Percentiles rank a stretch among this genome's conserved stretches.
Conservation (phyloP, 2,113 vertebrate species). For the Oryzias melastigma region DNA sequence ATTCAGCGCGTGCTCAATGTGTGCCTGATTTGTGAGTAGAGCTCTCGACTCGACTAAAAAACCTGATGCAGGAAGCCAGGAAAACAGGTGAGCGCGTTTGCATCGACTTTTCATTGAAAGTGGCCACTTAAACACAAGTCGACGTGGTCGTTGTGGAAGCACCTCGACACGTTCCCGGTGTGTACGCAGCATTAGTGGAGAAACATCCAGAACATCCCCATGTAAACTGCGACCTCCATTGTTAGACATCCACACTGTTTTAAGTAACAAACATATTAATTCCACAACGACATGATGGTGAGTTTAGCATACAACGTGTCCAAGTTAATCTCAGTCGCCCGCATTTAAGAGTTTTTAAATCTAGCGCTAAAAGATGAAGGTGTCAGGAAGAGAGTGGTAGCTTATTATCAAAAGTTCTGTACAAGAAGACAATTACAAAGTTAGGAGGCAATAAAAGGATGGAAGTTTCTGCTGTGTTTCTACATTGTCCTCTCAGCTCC, state of each 20-base stretch:
- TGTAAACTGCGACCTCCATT: slow-evolving; percentile 63
- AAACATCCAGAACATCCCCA: slow-evolving; percentile 40
- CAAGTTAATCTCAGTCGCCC: slow-evolving; percentile 21
- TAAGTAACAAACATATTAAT: slow-evolving; percentile 42
- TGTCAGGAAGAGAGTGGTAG: slow-evolving; percentile 33
- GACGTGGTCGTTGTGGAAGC: no score
- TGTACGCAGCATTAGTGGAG: slow-evolving; percentile 36
- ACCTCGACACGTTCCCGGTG: no score
- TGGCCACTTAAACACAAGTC: no score
- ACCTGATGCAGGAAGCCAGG: no score
- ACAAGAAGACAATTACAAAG: slow-evolving; percentile 43
- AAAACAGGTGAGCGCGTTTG: no score
- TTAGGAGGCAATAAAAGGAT: slow-evolving; percentile 48
- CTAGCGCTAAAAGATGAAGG: slow-evolving; percentile 31
- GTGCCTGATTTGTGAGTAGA: no score
- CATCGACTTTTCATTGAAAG: no score
- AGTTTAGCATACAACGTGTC: slow-evolving; percentile 23
- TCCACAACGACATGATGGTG: slow-evolving; percentile 9
- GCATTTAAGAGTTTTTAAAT: slow-evolving; percentile 16
- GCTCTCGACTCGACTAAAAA: no score
- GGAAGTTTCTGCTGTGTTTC: slow-evolving; percentile 53
- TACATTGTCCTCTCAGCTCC: slow-evolving; percentile 64
- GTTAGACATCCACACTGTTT: slow-evolving; percentile 32
- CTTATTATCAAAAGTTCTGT: slow-evolving; percentile 53
- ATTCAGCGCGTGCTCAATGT: no score